Evolutionary conservation across 2,113 vertebrate species (phyloP).

Genomic region (Charina bottae): DNA sequence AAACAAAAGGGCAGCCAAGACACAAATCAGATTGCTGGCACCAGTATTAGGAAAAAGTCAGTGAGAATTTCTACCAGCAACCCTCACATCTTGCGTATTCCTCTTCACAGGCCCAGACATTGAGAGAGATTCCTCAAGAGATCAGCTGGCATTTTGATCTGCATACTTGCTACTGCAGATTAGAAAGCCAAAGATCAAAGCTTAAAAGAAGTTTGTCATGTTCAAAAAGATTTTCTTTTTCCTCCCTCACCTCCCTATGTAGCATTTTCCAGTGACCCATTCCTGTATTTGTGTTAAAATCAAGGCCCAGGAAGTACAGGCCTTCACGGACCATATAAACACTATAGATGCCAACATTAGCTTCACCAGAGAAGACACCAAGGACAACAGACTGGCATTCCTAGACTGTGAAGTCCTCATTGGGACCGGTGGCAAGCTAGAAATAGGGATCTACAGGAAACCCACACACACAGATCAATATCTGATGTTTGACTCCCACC

Average conservation of each 20-base stretch:
- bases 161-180: slow-evolving; percentile 33
- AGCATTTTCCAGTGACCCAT: slow-evolving; percentile 30
- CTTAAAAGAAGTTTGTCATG: slow-evolving; percentile 13
- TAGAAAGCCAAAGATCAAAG: slow-evolving; percentile 53
- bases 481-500: too few relatives aligned
- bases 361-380: too few relatives aligned
- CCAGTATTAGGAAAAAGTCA: neutral
- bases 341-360: too few relatives aligned
- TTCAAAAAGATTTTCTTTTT: slow-evolving; percentile 37
- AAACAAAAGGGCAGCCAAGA: neutral
- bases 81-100: accelerated
- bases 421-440: too few relatives aligned
- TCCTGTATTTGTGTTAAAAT: slow-evolving; percentile 15
- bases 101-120: neutral
- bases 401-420: too few relatives aligned
- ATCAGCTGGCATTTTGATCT: slow-evolving; percentile 47
- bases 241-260: slow-evolving; percentile 18
- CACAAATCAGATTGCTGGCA: neutral
- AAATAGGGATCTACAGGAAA: too few relatives aligned
- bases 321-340: too few relatives aligned
- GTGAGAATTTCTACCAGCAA: neutral
- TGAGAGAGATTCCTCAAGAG: slow-evolving; percentile 39
- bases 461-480: too few relatives aligned
- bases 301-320: too few relatives aligned
- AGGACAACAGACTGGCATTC: too few relatives aligned